Conservation (phyloP, 2,797 vertebrate species). For the Sphaeramia orbicularis region DNA sequence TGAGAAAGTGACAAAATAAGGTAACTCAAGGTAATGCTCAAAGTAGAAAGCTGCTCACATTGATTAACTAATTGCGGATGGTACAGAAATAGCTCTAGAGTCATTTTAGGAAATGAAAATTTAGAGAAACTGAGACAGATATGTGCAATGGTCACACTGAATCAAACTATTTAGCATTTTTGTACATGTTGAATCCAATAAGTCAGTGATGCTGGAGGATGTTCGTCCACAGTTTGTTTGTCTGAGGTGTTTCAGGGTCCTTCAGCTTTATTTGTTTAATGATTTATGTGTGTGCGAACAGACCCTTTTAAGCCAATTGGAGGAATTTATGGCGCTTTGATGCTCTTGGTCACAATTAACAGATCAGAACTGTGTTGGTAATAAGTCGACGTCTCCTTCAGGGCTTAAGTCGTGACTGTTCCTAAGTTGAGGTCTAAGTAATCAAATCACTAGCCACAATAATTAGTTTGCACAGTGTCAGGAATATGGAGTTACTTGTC, state of each 20-base stretch:
- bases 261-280: conserved; percentile 36
- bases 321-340: conserved; percentile 46
- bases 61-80: too few relatives aligned
- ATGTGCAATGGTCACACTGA: too few relatives aligned
- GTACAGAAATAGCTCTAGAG: too few relatives aligned
- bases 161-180: too few relatives aligned
- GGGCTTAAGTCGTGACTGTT: conserved; percentile 15
- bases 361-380: conserved; percentile 22
- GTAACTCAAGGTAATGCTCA: too few relatives aligned
- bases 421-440: conserved; percentile 4
- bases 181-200: too few relatives aligned
- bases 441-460: neutral
- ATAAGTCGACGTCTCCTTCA: conserved; percentile 24
- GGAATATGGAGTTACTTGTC: neutral
- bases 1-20: too few relatives aligned
- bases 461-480: conserved; percentile 7
- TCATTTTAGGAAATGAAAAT: too few relatives aligned
- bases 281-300: conserved; percentile 41
- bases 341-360: conserved; percentile 33
- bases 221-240: conserved; percentile 1
- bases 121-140: neutral
- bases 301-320: conserved; percentile 27
- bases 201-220: neutral
- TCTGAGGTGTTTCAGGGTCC: neutral
- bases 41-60: too few relatives aligned